Conservation (phyloP, 2,113 vertebrate genomes). For the Tetraodon nigroviridis region DNA sequence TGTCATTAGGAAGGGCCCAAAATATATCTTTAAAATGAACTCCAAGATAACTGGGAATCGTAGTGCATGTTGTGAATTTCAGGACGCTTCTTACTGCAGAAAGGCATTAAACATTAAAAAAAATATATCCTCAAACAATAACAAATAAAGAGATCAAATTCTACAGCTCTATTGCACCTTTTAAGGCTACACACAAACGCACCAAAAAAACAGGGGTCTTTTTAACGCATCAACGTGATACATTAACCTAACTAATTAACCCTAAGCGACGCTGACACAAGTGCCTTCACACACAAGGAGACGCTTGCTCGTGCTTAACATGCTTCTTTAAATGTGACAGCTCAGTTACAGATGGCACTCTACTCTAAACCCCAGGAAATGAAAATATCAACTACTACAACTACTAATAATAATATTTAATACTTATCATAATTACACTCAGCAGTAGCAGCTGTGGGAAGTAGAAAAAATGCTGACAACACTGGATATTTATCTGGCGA, state of each 20-base stretch:
- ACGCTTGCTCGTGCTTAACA: constrained; percentile 21
- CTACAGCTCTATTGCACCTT: constrained; percentile 24
- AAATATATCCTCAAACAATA: not conserved
- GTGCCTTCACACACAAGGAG: constrained; percentile 1
- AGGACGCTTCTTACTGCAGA: too few species aligned
- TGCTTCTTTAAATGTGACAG: constrained; percentile 57
- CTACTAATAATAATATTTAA: too few species aligned
- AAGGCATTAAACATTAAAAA: too few species aligned
- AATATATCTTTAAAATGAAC: too few species aligned
- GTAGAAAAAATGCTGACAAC: too few species aligned
- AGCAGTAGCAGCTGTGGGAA: too few species aligned
- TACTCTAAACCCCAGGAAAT: not conserved
- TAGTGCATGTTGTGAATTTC: too few species aligned
- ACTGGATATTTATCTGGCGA: too few species aligned
- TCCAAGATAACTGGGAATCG: too few species aligned
- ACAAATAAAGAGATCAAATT: not conserved
- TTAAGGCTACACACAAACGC: constrained; percentile 12
- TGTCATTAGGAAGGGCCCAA: too few species aligned
- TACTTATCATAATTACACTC: too few species aligned
- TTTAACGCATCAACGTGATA: constrained; percentile 61
- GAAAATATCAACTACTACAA: too few species aligned
- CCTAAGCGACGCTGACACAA: constrained; percentile 39
- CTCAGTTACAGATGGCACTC: constrained; percentile 50
- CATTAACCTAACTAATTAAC: constrained; percentile 68
- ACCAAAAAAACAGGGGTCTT: constrained; percentile 50